Evolutionary conservation across 2,797 vertebrate genomes (phyloP), one percentile per base, ranked within the genome.

Genomic region (Anguilla pacifica): DNA sequence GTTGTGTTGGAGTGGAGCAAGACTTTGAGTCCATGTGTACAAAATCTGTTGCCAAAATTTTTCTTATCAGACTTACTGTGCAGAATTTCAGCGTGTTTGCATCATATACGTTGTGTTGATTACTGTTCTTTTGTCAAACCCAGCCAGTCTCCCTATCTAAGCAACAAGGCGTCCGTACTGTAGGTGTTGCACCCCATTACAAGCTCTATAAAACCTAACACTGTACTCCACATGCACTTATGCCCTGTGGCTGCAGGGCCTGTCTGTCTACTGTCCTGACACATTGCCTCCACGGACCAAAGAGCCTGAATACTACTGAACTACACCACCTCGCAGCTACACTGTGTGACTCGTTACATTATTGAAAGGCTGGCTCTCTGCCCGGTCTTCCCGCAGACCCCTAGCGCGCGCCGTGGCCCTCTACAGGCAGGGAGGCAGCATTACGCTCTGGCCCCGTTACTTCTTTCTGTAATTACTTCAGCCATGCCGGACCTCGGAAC

Each of bases 201-300:
- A 77, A 4, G 10, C 43, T 13, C 77, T 46, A 46, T 17, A 25
- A 81, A 22, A 46, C 39, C 77, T n/a, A 22, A 77, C 67, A 31
- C 72, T 77, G 35, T 25, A 49, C 22, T 22, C 1, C 43, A n/a
- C 2, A 22, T 25, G 77, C 22, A 15, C 17, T 81, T 81, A 49
- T 15, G 28, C 46, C 39, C 13, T 46, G 39, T 79, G 39, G 39
- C 74, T 31, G 11, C 70, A 74, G 28, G 70, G 70, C 31, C n/a
- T 35, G 70, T 74, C 70, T 77, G 72, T 77, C 28, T 9, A 49
- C 77, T 49, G 43, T 49, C 43, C 39, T 81, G 43, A 31, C 49
- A 83, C 90, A 89, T 70, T 70, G 86, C 92, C 85, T 89, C 92
- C 81, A 86, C 92, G 72, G 91, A 94, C 95, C 95, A 96, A 96